These are phyloP conservation scores for Cryptocephalus primarius DNA, from an alignment of 2,888 invertebrate species.

Conservation along the genomic window DNA sequence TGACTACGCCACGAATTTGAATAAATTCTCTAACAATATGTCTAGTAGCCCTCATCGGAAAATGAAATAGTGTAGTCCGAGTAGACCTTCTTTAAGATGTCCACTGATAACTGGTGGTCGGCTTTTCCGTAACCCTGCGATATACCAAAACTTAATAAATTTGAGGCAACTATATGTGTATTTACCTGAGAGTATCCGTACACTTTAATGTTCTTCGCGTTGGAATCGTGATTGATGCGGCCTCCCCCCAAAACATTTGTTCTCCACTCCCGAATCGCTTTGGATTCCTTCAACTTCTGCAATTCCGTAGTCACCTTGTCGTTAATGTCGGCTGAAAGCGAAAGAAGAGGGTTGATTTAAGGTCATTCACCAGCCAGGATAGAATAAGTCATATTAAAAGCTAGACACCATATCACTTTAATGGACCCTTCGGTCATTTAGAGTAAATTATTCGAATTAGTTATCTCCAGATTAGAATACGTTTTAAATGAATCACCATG, in stretches of 20 bases:
- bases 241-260: conserved; percentile 84
- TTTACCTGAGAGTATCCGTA: conserved; percentile 84
- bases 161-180: background rate
- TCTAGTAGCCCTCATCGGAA: conserved; percentile 74
- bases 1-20: too few relatives aligned
- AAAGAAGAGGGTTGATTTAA: background rate
- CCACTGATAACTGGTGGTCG: conserved; percentile 70
- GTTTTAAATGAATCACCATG: too few relatives aligned
- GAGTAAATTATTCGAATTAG: too few relatives aligned
- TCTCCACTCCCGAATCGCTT: conserved; percentile 33
- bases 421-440: too few relatives aligned
- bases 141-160: background rate
- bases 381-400: too few relatives aligned
- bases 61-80: conserved; percentile 67
- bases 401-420: too few relatives aligned
- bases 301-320: conserved; percentile 45
- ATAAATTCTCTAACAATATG: background rate
- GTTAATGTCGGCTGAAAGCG: conserved; percentile 59
- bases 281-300: conserved; percentile 46
- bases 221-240: conserved; percentile 73
- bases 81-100: conserved; percentile 62
- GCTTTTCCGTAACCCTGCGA: conserved; percentile 77
- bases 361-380: too few relatives aligned
- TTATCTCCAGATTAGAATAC: too few relatives aligned
- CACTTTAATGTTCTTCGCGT: conserved; percentile 67